Percentiles rank a stretch among this genome's conserved stretches.
These are phyloP conservation scores for Mus minutoides DNA, from an alignment of 2,797 vertebrate genomes.

Conservation along the genomic window DNA sequence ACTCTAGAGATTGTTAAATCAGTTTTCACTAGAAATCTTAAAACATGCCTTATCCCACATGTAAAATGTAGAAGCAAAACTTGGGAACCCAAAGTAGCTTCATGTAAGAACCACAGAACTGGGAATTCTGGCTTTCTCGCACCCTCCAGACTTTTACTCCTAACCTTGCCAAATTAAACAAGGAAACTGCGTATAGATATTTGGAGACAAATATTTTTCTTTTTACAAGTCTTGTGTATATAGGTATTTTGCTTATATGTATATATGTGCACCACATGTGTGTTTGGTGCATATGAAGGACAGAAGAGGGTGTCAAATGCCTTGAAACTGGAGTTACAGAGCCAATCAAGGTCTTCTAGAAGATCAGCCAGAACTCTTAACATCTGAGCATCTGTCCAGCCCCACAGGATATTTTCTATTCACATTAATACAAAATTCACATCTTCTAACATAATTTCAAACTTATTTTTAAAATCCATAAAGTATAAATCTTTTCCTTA, in stretches of 20 bases:
- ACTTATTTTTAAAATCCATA: constrained; percentile 50
- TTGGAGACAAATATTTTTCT: background rate
- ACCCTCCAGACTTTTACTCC: background rate
- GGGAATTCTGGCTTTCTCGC: background rate
- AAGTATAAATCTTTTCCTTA: constrained; percentile 22
- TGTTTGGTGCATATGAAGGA: background rate
- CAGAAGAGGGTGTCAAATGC: background rate
- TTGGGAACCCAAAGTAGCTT: constrained; percentile 20
- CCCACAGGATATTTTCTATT: constrained; percentile 58
- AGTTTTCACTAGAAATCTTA: constrained; percentile 62
- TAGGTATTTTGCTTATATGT: background rate
- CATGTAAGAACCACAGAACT: constrained; percentile 54
- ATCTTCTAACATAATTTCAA: constrained; percentile 36
- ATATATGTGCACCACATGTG: background rate
- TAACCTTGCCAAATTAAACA: constrained; percentile 48
- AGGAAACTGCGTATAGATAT: background rate
- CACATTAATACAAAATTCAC: background rate
- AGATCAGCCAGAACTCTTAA: background rate
- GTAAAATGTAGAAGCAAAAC: constrained; percentile 16
- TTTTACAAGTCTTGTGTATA: background rate
- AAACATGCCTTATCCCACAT: background rate
- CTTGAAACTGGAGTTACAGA: background rate
- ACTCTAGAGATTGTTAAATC: constrained; percentile 44
- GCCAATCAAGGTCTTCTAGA: background rate
- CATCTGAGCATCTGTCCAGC: background rate